A percentile compares a stretch with the other conserved stretches of the same genome.
Conservation (phyloP, 2,888 invertebrate genomes). For the Xestia xanthographa region DNA sequence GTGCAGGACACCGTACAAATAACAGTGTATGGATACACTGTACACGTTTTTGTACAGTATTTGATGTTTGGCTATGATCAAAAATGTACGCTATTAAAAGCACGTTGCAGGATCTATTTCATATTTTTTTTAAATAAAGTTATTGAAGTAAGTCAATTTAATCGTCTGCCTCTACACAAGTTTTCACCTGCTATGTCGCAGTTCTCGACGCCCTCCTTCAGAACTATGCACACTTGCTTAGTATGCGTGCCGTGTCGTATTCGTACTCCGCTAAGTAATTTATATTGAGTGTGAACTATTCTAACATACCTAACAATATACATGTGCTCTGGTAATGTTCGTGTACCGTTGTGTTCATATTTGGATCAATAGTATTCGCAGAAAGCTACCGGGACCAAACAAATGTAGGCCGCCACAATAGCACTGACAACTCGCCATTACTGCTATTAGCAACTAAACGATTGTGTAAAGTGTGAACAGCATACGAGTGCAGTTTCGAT, state of each 20-base stretch:
- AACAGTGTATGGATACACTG: no score
- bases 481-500: conserved; percentile 42
- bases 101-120: no score
- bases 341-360: conserved; percentile 22
- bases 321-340: not conserved
- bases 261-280: conserved; percentile 22
- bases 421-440: conserved; percentile 41
- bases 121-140: no score
- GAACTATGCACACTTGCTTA: conserved; percentile 27
- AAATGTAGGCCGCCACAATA: conserved; percentile 54
- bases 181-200: conserved; percentile 38
- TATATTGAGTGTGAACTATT: conserved; percentile 48
- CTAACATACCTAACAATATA: not conserved
- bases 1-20: no score
- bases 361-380: conserved; percentile 44
- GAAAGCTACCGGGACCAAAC: conserved; percentile 35
- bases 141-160: no score
- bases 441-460: conserved; percentile 41
- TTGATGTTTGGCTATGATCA: no score
- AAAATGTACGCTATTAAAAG: no score
- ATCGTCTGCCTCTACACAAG: conserved; percentile 27
- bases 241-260: conserved; percentile 39
- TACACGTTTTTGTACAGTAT: no score
- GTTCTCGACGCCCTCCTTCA: conserved; percentile 29
- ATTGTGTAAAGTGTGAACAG: conserved; percentile 32